These are phyloP conservation scores for Bombyx mandarina DNA, from an alignment of 1,140 invertebrate genomes.

Conservation along the genomic window DNA sequence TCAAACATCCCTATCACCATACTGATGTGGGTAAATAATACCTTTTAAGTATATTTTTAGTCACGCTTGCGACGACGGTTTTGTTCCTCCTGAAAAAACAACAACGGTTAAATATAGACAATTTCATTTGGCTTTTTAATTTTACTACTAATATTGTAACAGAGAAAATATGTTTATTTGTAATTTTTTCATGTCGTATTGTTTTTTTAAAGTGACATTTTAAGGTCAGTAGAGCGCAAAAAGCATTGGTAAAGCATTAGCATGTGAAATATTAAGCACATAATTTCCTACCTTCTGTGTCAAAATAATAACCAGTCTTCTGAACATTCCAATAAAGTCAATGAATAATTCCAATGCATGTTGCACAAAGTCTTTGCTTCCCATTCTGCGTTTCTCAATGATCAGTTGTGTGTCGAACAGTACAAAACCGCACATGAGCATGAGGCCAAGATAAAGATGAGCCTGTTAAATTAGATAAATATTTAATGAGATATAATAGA, in stretches of 20 bases:
- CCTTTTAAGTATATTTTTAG: slow-evolving; percentile 23
- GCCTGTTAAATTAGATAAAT: slow-evolving; percentile 65
- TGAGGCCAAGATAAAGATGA: slow-evolving; percentile 89
- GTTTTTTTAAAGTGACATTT: no score
- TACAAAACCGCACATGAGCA: slow-evolving; percentile 94
- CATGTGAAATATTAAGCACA: neutral
- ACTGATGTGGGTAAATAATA: neutral
- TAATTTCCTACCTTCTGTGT: slow-evolving; percentile 82
- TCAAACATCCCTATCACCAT: neutral
- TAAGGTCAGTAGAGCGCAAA: no score
- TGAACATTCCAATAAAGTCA: slow-evolving; percentile 93
- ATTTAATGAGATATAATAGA: no score
- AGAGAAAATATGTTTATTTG: no score
- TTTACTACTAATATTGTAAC: no score
- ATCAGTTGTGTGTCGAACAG: slow-evolving; percentile 97
- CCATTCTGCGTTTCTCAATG: slow-evolving; percentile 90
- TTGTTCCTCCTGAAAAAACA: slow-evolving; percentile 60
- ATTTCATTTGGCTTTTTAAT: no score
- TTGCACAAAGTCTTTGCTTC: slow-evolving; percentile 93
- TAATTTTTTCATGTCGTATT: no score
- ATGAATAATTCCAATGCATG: slow-evolving; percentile 93
- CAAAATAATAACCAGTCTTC: slow-evolving; percentile 88
- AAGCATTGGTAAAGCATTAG: neutral
- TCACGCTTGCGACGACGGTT: slow-evolving; percentile 65
- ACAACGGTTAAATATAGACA: neutral